These are phyloP conservation scores for Archaeoteleia sp. DNA, from an alignment of 2,888 invertebrate species.

Conservation along the genomic window DNA sequence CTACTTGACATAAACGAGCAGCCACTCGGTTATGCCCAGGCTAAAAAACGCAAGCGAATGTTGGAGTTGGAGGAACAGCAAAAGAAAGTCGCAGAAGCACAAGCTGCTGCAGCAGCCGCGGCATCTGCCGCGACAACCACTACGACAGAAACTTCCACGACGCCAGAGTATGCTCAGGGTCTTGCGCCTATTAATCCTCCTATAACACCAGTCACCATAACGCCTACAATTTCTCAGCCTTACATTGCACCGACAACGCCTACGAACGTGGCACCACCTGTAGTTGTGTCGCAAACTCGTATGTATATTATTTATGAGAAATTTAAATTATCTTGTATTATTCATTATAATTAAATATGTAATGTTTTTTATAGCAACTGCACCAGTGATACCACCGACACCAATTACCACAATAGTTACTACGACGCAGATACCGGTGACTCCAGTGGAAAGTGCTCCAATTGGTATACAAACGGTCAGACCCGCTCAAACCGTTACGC, in stretches of 20 bases:
- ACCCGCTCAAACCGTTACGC: conserved; percentile 76
- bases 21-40: conserved; percentile 88
- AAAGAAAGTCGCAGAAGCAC: conserved; percentile 79
- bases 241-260: conserved; percentile 67
- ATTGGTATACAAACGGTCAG: conserved; percentile 71
- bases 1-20: conserved; percentile 95
- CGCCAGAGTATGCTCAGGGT: conserved; percentile 91
- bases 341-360: background rate
- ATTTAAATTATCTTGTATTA: background rate
- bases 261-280: conserved; percentile 62
- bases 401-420: conserved; percentile 65
- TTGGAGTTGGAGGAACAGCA: conserved; percentile 82
- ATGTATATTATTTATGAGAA: conserved; percentile 41
- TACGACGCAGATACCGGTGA: conserved; percentile 63
- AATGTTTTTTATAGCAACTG: conserved; percentile 58
- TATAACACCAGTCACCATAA: conserved; percentile 52
- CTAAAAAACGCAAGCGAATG: conserved; percentile 91
- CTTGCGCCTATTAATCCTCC: conserved; percentile 80
- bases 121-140: conserved; percentile 66
- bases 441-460: conserved; percentile 67
- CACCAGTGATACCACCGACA: conserved; percentile 65
- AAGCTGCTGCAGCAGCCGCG: conserved; percentile 69
- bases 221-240: conserved; percentile 56
- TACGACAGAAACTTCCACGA: conserved; percentile 74
- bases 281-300: conserved; percentile 62